Conservation (phyloP, 2,113 vertebrate genomes). For the Oncorhynchus kisutch region DNA sequence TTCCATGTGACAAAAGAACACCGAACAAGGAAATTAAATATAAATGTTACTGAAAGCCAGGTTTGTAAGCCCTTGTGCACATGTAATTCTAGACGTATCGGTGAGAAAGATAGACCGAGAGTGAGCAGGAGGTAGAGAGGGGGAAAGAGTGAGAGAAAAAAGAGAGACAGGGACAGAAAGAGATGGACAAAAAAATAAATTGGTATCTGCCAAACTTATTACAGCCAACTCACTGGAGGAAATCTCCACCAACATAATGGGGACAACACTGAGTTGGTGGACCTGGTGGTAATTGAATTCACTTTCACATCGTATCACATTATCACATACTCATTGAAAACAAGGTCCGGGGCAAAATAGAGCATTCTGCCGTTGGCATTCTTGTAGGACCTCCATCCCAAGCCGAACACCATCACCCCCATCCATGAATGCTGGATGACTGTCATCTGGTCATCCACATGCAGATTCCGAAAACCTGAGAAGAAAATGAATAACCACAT, state of each 20-base stretch:
- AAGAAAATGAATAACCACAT: neutral
- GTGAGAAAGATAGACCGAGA: slow-evolving; percentile 12
- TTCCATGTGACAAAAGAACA: slow-evolving; percentile 60
- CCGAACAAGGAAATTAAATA: slow-evolving; percentile 34
- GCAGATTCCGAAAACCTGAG: slow-evolving; percentile 91
- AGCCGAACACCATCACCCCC: slow-evolving; percentile 96
- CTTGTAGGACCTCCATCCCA: slow-evolving; percentile 97
- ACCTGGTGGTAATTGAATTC: slow-evolving; percentile 13
- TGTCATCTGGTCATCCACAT: slow-evolving; percentile 98
- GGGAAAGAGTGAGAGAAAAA: slow-evolving; percentile 16
- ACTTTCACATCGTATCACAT: slow-evolving; percentile 64
- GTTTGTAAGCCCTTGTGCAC: slow-evolving; percentile 21
- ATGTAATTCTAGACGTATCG: slow-evolving; percentile 24
- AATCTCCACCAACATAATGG: slow-evolving; percentile 18
- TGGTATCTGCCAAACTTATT: slow-evolving; percentile 8
- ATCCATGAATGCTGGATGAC: slow-evolving; percentile 98
- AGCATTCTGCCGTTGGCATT: slow-evolving; percentile 94
- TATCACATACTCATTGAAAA: slow-evolving; percentile 95
- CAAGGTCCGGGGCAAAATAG: slow-evolving; percentile 95
- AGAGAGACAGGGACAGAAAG: slow-evolving; percentile 23
- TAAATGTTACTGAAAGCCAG: slow-evolving; percentile 19
- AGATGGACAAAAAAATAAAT: slow-evolving; percentile 13
- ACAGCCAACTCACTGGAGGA: slow-evolving; percentile 13
- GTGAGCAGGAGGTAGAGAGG: neutral
- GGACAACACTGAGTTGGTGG: neutral